Conservation (phyloP, 2,113 vertebrate genomes). For the Hemichromis elongatus region DNA sequence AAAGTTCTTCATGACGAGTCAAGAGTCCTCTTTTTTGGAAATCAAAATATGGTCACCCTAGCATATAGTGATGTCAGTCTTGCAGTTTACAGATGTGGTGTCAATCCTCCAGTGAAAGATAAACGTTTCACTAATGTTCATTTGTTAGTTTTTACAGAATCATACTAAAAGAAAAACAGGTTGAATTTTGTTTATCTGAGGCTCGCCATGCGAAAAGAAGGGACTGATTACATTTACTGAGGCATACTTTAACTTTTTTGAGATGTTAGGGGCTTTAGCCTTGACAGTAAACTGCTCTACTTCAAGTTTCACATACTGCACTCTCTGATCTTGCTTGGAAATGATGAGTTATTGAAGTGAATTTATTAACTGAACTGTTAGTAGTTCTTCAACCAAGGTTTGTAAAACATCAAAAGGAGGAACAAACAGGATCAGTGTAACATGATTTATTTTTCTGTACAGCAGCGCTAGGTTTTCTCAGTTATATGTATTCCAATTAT, state of each 20-base stretch:
- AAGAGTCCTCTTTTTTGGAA: too few relatives aligned
- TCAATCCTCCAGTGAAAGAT: neutral
- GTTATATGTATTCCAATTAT: neutral
- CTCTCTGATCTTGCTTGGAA: neutral
- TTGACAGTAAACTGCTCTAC: neutral
- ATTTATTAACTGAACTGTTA: neutral
- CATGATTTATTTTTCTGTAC: neutral
- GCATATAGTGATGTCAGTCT: neutral
- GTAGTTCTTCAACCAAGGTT: neutral
- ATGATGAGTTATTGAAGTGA: neutral
- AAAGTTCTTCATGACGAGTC: too few relatives aligned
- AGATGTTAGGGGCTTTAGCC: neutral
- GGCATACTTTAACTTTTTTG: neutral
- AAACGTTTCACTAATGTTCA: neutral
- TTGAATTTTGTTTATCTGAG: neutral
- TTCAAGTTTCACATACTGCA: neutral
- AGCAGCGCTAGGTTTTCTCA: neutral
- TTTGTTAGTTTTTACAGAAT: neutral
- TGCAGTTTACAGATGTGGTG: neutral
- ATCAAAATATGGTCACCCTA: too few relatives aligned
- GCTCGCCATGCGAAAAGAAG: neutral
- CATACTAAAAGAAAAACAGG: neutral
- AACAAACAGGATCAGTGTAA: neutral
- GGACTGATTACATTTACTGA: neutral
- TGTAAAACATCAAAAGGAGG: neutral